Base-by-base conservation (phyloP, 2,797 vertebrate species). In the Acipenser oxyrinchus region DNA sequence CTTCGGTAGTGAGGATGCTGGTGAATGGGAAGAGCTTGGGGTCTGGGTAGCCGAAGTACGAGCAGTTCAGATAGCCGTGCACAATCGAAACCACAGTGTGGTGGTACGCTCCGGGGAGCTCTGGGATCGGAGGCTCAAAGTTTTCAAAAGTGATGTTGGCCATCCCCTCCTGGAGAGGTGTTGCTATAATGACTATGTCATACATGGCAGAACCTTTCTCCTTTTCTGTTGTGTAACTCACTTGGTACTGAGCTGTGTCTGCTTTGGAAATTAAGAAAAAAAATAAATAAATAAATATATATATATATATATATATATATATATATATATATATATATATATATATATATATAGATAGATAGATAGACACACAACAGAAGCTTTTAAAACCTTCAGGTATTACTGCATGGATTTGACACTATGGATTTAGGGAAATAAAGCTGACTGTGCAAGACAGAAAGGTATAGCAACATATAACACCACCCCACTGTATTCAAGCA, bases 1-100 rank as follows among this genome's bases (percentile, higher is more conserved):
- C 82, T 71, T 96, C 94, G 0, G 92, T 94, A 10, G 96, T 98
- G 66, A 99, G 88, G 70, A 99, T 80, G 69, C 86, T 93, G 69
- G 95, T 86, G 0, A 95, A 97, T 0, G 96, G 96, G 77, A 99
- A 99, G 10, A 98, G 90, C 68, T 94, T 95, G 12, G 97, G 95
- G 76, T 99, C 97, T 0, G 91, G 87, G 80, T 95, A 98, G 68
- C 95, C 93, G 0, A 99, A 98, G 82, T 95, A 94, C 53, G 95
- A 93, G 49, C 94, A 95, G 84, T 99, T 99, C 75, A 99, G 93
- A 83, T 99, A 99, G 70, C 97, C 97, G 0, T 99, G 97, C 68
- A 99, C 89, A 61, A 99, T 81, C 0, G 95, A 96, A 18, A 93
- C 86, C 6, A 98, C 86, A 0, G 91, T 93, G 75, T 90, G 83